A percentile compares a stretch with the other conserved stretches of the same genome.
These are phyloP conservation scores for Ligdia adustata DNA, from an alignment of 2,888 invertebrate species.

Conservation along the genomic window DNA sequence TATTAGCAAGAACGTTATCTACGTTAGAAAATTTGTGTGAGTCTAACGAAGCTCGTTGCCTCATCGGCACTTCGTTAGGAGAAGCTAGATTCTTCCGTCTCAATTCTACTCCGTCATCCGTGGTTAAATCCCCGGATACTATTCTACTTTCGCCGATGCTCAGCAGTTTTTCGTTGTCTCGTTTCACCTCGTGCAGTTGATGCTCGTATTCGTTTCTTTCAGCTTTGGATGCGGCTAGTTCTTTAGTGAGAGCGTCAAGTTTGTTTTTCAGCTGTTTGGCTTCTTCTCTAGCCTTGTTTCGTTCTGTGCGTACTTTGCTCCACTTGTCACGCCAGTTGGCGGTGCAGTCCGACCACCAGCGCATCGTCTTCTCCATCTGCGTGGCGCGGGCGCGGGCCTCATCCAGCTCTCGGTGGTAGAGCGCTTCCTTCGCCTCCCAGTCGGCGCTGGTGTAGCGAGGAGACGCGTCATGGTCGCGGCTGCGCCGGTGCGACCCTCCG, in stretches of 20 bases:
- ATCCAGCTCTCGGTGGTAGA: constrained; percentile 91
- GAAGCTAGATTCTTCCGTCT: constrained; percentile 66
- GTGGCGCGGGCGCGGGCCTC: constrained; percentile 97
- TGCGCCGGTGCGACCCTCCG: constrained; percentile 86
- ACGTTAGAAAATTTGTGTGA: constrained; percentile 77
- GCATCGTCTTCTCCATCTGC: constrained; percentile 99
- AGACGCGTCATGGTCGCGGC: constrained; percentile 86
- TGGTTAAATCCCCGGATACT: constrained; percentile 63
- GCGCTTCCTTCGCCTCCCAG: constrained; percentile 91
- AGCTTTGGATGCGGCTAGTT: constrained; percentile 88
- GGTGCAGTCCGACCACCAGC: constrained; percentile 99
- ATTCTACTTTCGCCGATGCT: constrained; percentile 75
- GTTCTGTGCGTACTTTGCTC: constrained; percentile 96
- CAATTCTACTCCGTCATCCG: constrained; percentile 72
- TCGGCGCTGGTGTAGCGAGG: constrained; percentile 88
- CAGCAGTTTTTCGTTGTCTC: constrained; percentile 91
- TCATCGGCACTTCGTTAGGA: constrained; percentile 58
- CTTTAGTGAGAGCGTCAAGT: constrained; percentile 91
- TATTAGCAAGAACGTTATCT: constrained; percentile 71
- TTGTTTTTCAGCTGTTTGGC: constrained; percentile 91
- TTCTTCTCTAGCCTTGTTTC: constrained; percentile 96
- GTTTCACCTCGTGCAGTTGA: constrained; percentile 90
- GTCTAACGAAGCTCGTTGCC: constrained; percentile 74
- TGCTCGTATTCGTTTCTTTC: constrained; percentile 91
- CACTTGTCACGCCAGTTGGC: constrained; percentile 99